phyloP scores from a whole-genome alignment of 2,113 vertebrate species.

The Chrysemys picta region DNA sequence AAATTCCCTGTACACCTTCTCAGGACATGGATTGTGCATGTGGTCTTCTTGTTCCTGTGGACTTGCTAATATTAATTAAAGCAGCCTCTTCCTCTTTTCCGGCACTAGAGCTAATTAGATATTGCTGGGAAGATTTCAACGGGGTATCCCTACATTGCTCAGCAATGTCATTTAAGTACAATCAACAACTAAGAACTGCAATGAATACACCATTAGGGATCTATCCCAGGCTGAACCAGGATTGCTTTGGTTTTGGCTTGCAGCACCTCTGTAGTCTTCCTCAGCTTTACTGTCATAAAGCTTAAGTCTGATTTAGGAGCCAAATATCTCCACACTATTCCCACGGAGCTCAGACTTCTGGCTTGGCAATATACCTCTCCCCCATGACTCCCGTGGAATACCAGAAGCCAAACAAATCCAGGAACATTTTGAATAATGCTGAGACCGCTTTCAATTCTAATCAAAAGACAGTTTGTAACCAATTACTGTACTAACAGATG shows the following conservation, averaged over 20 bases:
- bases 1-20: neutral
- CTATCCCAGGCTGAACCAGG: neutral
- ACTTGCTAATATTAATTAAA: neutral
- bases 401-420: neutral
- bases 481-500: neutral
- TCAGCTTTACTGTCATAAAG: neutral
- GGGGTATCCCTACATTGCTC: neutral
- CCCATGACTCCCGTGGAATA: neutral
- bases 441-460: neutral
- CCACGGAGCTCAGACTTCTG: neutral
- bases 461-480: neutral
- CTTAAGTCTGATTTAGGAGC: neutral
- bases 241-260: neutral
- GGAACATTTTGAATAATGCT: neutral
- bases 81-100: neutral
- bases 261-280: neutral
- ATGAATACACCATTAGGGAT: neutral
- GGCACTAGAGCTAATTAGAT: neutral
- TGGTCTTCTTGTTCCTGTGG: conserved; percentile 6
- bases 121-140: neutral
- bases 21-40: neutral
- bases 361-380: neutral
- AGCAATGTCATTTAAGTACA: neutral
- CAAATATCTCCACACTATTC: neutral
- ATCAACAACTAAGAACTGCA: neutral